These are phyloP conservation scores for Monopis laevigella DNA, from an alignment of 2,888 invertebrate genomes.

Conservation along the genomic window DNA sequence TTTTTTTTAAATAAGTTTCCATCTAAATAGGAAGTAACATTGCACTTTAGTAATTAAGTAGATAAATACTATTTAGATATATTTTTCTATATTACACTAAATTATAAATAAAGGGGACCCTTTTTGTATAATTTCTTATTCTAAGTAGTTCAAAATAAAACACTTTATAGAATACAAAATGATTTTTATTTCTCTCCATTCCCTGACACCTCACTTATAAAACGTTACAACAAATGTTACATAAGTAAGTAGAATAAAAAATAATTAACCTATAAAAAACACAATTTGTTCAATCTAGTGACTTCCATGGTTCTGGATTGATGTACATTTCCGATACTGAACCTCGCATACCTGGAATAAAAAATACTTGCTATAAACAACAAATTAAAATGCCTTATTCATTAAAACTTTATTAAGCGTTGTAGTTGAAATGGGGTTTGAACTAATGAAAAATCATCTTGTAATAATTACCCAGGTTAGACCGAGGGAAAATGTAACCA, in stretches of 20 bases:
- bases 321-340: constrained; percentile 71
- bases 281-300: constrained; percentile 32
- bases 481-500: too few relatives aligned
- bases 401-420: too few relatives aligned
- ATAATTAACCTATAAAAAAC: constrained; percentile 1
- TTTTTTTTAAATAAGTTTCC: too few relatives aligned
- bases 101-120: constrained; percentile 42
- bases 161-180: constrained; percentile 1
- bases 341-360: constrained; percentile 68
- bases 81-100: constrained; percentile 22
- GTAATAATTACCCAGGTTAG: too few relatives aligned
- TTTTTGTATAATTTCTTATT: constrained; percentile 23
- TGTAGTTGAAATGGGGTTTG: too few relatives aligned
- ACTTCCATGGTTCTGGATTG: constrained; percentile 73
- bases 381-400: too few relatives aligned
- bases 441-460: too few relatives aligned
- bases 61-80: too few relatives aligned
- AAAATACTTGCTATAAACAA: too few relatives aligned
- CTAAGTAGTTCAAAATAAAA: constrained; percentile 1
- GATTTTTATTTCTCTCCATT: constrained; percentile 1
- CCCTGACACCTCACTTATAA: not conserved
- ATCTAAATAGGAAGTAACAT: too few relatives aligned
- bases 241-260: not conserved
- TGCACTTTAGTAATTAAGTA: too few relatives aligned
- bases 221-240: not conserved